Evolutionary conservation across 2,113 vertebrate genomes (phyloP), one percentile per base, ranked within the genome.

Genomic region (Sinocyclocheilus rhinocerous): DNA sequence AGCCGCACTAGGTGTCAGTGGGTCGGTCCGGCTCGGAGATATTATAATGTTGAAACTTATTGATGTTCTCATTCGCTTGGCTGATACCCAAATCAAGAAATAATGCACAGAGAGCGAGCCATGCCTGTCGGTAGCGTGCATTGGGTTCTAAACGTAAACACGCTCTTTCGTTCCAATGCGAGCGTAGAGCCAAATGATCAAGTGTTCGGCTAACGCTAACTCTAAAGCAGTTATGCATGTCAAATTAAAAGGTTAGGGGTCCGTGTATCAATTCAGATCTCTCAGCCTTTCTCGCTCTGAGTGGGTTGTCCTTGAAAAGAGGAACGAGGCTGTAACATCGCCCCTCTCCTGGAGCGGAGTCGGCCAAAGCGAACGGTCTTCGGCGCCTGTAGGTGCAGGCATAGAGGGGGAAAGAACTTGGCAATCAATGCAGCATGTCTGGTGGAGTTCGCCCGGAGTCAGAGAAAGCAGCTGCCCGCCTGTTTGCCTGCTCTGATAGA

Each of bases 391-490:
- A 89, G 88, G 89, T 77, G 89, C 75, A 86, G 61, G 82, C 22
- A 50, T 84, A 50, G 76, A 80, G 63, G 61, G 77, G 81, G 75
- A 77, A 89, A 91, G 93, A 90, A 89, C 22, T 86, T 88, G 26
- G 92, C 93, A 91, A 81, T 94, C 95, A 93, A 90, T 94, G 95
- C 91, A 90, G 89, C 92, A 91, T 83, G 92, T 94, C 93, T 94
- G 90, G 91, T 92, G 90, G 91, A 89, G 89, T 88, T 93, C 90
- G 94, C 95, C 95, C 91, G 83, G 90, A 95, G 96, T 95, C 90
- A 89, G 91, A 92, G 91, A 87, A 90, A 93, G 90, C 89, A 92
- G 89, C 88, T 91, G 90, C 92, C 91, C 89, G 86, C 12, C 81
- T 86, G 88, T 90, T 89, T 89, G 91, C 90, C 90, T 85, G 92